These are phyloP conservation scores for Notiomystis cincta DNA, from an alignment of 2,113 vertebrate genomes.

Conservation along the genomic window DNA sequence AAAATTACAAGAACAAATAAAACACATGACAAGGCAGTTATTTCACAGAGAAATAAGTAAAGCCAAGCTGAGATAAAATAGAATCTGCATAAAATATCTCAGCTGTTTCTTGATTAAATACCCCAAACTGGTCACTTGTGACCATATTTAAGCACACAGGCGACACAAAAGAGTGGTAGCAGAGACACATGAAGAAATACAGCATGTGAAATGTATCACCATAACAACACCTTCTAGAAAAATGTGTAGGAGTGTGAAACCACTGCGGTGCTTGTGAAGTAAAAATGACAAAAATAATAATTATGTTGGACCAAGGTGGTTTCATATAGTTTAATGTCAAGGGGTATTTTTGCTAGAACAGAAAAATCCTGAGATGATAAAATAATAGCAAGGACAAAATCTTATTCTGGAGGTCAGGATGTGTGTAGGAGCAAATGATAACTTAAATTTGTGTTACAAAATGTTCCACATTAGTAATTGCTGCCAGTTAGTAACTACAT, in stretches of 20 bases:
- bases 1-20: neutral
- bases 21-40: neutral
- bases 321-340: neutral
- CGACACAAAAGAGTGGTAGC: neutral
- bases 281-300: neutral
- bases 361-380: neutral
- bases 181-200: neutral
- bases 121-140: neutral
- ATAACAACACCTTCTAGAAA: constrained; percentile 12
- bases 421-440: neutral
- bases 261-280: neutral
- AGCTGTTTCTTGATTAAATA: neutral
- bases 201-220: neutral
- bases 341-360: neutral
- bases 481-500: neutral
- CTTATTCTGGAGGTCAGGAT: neutral
- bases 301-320: neutral
- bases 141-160: neutral
- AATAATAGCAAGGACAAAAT: neutral
- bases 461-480: neutral
- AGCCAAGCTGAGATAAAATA: neutral
- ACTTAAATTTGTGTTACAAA: neutral
- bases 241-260: neutral
- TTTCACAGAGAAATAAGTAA: neutral
- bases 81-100: neutral